phyloP scores from a whole-genome alignment of 2,888 invertebrate species.

The Drosophila barbarae region DNA sequence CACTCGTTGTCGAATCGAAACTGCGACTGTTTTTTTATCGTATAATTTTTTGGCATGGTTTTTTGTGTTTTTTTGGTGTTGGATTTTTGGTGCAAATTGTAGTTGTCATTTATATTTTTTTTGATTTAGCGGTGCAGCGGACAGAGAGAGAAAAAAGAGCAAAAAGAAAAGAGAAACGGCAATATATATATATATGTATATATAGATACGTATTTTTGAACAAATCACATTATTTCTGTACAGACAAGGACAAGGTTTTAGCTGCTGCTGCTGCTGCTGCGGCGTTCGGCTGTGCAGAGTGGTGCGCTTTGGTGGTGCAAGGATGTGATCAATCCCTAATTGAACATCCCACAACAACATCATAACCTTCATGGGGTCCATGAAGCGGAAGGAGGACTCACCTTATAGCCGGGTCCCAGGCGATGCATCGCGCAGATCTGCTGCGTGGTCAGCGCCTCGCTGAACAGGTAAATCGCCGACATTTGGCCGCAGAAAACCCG shows the following conservation, averaged over 20 bases:
- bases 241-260: slow-evolving; percentile 16
- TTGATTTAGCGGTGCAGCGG: slow-evolving; percentile 45
- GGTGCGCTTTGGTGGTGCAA: slow-evolving; percentile 32
- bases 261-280: slow-evolving; percentile 15
- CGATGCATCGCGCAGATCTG: slow-evolving; percentile 99
- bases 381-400: slow-evolving; percentile 78
- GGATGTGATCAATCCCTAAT: slow-evolving; percentile 6
- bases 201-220: slow-evolving; percentile 18
- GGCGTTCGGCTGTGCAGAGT: slow-evolving; percentile 34
- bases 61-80: slow-evolving; percentile 10
- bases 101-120: slow-evolving; percentile 3
- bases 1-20: slow-evolving; percentile 99
- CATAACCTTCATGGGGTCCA: not conserved
- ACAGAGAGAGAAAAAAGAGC: slow-evolving; percentile 43
- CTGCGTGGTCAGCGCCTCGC: slow-evolving; percentile 97
- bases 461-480: slow-evolving; percentile 99
- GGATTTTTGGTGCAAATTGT: slow-evolving; percentile 21
- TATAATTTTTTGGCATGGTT: slow-evolving; percentile 28
- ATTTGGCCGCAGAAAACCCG: slow-evolving; percentile 99
- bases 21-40: slow-evolving; percentile 88
- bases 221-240: slow-evolving; percentile 29
- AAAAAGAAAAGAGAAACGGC: slow-evolving; percentile 39
- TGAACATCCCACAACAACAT: slow-evolving; percentile 1
- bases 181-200: slow-evolving; percentile 21
- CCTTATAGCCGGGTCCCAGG: slow-evolving; percentile 99